Evolutionary conservation across 1,140 invertebrate genomes (phyloP).

Genomic region (Rhagoletis zephyria): DNA sequence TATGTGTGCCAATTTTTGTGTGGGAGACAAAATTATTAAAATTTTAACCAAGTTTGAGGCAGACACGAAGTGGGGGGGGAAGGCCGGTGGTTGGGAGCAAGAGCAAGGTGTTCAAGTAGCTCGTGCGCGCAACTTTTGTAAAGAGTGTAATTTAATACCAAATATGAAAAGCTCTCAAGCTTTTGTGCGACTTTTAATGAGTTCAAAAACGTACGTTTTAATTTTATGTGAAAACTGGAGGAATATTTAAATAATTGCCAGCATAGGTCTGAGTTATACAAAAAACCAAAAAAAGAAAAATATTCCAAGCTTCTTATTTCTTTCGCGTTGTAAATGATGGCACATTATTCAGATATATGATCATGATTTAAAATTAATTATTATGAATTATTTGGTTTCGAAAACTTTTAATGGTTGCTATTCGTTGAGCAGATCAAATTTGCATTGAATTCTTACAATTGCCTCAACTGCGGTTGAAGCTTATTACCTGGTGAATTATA

Average conservation of each 20-base stretch:
- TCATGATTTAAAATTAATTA: background rate
- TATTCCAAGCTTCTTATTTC: background rate
- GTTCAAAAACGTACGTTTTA: background rate
- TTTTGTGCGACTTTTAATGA: slow-evolving; percentile 30
- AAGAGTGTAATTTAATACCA: slow-evolving; percentile 8
- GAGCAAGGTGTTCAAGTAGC: background rate
- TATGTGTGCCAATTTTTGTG: background rate
- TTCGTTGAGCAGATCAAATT: no score
- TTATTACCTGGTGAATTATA: no score
- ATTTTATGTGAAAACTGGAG: background rate
- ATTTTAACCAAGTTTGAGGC: background rate
- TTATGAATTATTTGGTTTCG: background rate
- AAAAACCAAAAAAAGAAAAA: background rate
- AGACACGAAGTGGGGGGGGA: background rate
- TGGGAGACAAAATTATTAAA: slow-evolving; percentile 21
- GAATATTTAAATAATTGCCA: background rate
- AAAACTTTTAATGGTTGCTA: background rate
- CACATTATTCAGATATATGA: background rate
- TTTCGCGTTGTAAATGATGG: background rate
- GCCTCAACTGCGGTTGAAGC: no score
- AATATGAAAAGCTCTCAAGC: background rate
- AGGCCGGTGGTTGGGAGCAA: background rate
- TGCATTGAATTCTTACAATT: no score
- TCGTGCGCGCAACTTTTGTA: background rate
- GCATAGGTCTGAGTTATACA: background rate